These are phyloP conservation scores for Eulemur rufifrons DNA, from an alignment of 2,113 vertebrate species.

Conservation along the genomic window DNA sequence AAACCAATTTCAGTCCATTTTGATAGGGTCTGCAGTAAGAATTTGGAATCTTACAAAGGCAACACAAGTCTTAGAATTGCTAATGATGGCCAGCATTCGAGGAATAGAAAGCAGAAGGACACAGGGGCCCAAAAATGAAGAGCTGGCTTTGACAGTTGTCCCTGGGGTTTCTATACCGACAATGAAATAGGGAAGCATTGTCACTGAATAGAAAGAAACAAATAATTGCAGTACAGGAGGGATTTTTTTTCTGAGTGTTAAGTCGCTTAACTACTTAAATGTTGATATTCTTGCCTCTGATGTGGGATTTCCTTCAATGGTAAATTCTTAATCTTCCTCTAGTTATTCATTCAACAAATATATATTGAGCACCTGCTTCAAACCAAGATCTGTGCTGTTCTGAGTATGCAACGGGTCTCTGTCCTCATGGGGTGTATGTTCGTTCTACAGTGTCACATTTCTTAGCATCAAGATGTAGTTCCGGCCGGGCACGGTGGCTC, in stretches of 20 bases:
- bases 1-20: not conserved
- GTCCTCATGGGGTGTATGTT: not conserved
- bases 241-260: not conserved
- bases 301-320: constrained; percentile 9
- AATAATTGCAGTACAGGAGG: not conserved
- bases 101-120: not conserved
- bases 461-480: not conserved
- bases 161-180: not conserved
- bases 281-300: constrained; percentile 5
- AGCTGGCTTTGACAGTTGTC: not conserved
- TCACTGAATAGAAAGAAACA: not conserved
- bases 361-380: not conserved
- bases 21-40: not conserved
- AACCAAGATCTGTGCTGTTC: not conserved
- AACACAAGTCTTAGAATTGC: not conserved
- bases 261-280: not conserved
- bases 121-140: not conserved
- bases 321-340: not conserved
- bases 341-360: not conserved
- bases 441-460: not conserved
- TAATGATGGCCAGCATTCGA: not conserved
- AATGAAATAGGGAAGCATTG: not conserved
- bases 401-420: not conserved
- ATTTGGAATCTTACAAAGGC: constrained; percentile 28
- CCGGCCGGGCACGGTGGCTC: no score